Base-by-base conservation (phyloP, 1,140 invertebrate species). In the Penaeus japonicus region DNA sequence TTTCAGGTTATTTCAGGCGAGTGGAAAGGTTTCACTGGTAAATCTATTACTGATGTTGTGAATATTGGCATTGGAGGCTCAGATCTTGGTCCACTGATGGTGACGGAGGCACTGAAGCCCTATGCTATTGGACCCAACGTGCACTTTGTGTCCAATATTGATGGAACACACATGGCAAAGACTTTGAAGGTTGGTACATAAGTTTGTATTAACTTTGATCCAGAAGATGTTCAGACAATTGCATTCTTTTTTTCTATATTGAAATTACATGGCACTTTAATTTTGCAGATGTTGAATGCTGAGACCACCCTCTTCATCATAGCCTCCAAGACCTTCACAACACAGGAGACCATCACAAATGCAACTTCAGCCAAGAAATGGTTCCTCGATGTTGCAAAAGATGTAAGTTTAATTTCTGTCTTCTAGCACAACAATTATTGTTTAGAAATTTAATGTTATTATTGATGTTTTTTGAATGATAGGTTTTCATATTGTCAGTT, bases 11-110 rank as follows among this genome's bases (percentile, higher is more conserved):
- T 96, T 88, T 93, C 92, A 35, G 96, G 96, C 75, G 90, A 94
- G 90, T 97, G 97, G 97, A 95, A 94, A 91, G 97, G 98, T 54
- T 99, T 96, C 92, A 98, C 97, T 5, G 98, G 98, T 17, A 98
- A 99, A 93, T 92, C 96, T 85, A 99, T 99, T 77, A 98, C 97
- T 87, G 98, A 99, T 94, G 97, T 99, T 78, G 96, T 99, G 39
- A 99, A 99, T 93, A 99, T 99, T 94, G 99, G 99, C 81, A 99
- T 99, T 92, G 99, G 99, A 82, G 99, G 99, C 39, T 99, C 99
- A 10, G 99, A 99, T 94, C 94, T 99, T 91, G 99, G 99, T 39
- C 99, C 99, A 1, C 93, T 99, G 30, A 99, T 99, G 99, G 99
- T 99, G 15, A 99, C 98, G 0, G 99, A 99, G 94, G 98, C 98